Percentiles rank a stretch among this genome's conserved stretches.
Evolutionary conservation across 2,888 invertebrate genomes (phyloP).

Genomic region (Nomada fucata): DNA sequence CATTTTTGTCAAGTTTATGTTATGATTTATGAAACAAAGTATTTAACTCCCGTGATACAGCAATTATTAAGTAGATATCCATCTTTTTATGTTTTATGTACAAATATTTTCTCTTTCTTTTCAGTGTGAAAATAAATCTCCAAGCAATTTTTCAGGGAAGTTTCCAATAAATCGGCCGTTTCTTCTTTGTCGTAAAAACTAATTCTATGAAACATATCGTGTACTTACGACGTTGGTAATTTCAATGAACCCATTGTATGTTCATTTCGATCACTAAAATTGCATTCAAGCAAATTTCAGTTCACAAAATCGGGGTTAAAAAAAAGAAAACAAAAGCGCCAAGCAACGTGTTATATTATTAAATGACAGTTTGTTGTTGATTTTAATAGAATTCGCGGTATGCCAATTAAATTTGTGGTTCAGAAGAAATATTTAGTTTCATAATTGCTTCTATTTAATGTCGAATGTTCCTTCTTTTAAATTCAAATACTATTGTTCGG

Average conservation of each 20-base stretch:
- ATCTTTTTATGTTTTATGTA: too few species aligned
- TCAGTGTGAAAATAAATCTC: too few species aligned
- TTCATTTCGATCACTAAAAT: slow-evolving; percentile 26
- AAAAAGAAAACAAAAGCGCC: slow-evolving; percentile 25
- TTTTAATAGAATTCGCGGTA: slow-evolving; percentile 21
- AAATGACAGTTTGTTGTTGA: slow-evolving; percentile 13
- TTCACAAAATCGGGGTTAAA: slow-evolving; percentile 4
- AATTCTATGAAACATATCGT: neutral
- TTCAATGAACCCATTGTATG: too few species aligned
- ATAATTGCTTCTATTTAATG: neutral
- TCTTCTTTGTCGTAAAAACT: neutral
- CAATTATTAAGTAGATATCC: too few species aligned
- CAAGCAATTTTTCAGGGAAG: too few species aligned
- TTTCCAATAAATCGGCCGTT: too few species aligned
- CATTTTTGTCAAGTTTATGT: neutral
- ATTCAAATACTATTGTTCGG: neutral
- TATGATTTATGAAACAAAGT: neutral
- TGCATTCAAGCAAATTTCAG: neutral
- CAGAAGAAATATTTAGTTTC: neutral
- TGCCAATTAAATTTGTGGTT: slow-evolving; percentile 52
- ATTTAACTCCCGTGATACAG: too few species aligned
- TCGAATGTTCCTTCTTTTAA: neutral
- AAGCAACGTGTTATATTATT: slow-evolving; percentile 18
- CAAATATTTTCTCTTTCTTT: too few species aligned
- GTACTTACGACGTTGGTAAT: neutral